Base-by-base conservation (phyloP, 2,888 invertebrate species). In the Drosophila limbata region DNA sequence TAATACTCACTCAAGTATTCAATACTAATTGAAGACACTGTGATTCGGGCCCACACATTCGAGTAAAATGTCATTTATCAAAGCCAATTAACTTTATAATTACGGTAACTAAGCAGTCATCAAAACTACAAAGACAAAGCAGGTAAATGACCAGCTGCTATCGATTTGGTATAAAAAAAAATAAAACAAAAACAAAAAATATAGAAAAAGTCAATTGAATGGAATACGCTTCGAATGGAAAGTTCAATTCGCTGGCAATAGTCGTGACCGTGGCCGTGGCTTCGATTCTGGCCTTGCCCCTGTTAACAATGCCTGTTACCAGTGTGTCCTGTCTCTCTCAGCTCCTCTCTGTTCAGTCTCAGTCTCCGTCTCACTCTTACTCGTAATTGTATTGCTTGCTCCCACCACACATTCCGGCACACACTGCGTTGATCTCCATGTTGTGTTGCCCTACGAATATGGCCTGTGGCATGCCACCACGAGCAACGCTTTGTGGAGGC, bases 141-240 rank as follows among this genome's bases (percentile, higher is more conserved):
- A 33, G 53, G 15, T 39, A 47, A n/a, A 19, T 8, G 39, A 62
- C 31, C 64, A 48, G 39, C 21, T 47, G 56, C 47, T 62, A 75
- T 81, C 42, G 78, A 80, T 79, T 79, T 31, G n/a, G 5, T 55
- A 28, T 5, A 15, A 25, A 15, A n/a, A 56, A 44, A 45, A n/a
- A 17, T 2, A 21, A 28, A 37, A 39, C 4, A 15, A 40, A 37
- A 37, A 31, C 17, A 15, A 13, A 37, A 48, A 55, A 53, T 44
- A 55, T 28, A 50, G n/a, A 61, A 48, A 50, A 59, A 51, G 47
- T 69, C 81, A 77, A 84, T 84, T 79, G 79, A 79, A 81, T 74
- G 63, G 67, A 79, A 69, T 69, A 83, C 67, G 67, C 45, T 65
- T 51, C 56, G 59, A 53, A 48, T 45, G 40, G 63, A 69, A 75